Base-by-base conservation (phyloP, 1,140 invertebrate genomes). In the Mamestra configurata region DNA sequence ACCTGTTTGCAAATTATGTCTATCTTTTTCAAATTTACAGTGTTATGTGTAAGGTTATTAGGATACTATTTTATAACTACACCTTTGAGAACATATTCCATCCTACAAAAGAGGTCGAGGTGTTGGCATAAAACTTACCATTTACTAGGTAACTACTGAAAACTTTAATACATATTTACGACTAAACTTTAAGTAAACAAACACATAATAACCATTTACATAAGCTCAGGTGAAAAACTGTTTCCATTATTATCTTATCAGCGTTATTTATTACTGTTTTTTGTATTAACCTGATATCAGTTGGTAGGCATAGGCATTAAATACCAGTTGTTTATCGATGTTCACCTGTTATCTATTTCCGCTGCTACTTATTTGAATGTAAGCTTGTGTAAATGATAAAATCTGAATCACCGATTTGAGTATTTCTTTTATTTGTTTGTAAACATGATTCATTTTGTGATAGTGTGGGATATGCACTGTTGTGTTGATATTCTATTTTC, bases 231-330 rank as follows among this genome's bases (percentile, higher is more conserved):
- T 37, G 18, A 8, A 55, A 72, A 64, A 64, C 18, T 40, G 59
- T 55, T 72, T 55, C 46, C 27, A 35, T 53, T 40, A 59, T 37
- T 22, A 73, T 75, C 20, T 59, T 57, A 75, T 75, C 71, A 31
- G 68, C 8, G 37, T 75, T 75, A 59, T 75, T 43, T 75, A 75
- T 75, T 59, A 75, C 55, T 75, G 71, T 75, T 57, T 75, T 73
- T 35, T 57, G n/a, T 64, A 64, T 37, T 40, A 64, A 40, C 35
- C 4, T 43, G 53, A 75, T 75, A 75, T n/a, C 53, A 15, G 35
- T 7, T 20, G 13, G 3, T 8, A n/a, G n/a, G 31, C n/a, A 37
- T n/a, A 35, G 15, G 15, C n/a, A 61, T 61, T 35, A 8, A 61
- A 55, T 57, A 55, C 27, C 18, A 53, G 1, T 59, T 35, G 27